phyloP scores from a whole-genome alignment of 30 jellyfish, hydroid and myxozoan genomes.

The Aurelia coerulea region DNA sequence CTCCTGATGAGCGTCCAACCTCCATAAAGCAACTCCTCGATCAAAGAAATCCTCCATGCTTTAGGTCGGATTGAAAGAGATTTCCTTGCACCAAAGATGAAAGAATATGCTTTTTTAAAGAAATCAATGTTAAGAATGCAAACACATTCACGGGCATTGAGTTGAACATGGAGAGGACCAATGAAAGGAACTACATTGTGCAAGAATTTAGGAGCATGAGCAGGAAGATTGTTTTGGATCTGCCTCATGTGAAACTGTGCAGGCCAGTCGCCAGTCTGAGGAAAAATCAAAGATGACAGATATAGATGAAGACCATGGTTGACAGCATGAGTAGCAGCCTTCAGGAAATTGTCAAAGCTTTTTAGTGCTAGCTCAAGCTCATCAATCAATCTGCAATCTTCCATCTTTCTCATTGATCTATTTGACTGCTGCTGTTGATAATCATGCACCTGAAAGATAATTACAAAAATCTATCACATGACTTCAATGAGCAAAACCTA shows the following conservation, averaged over 20 bases:
- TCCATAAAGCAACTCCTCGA: too few species aligned
- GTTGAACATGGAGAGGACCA: constrained; percentile 27
- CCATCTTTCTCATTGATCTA: too few species aligned
- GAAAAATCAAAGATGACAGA: constrained; percentile 15
- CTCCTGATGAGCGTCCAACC: too few species aligned
- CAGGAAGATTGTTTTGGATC: constrained; percentile 15
- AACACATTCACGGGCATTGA: constrained; percentile 5
- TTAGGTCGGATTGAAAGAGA: too few species aligned
- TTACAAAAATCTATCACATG: neutral
- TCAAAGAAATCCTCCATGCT: too few species aligned
- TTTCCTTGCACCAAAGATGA: too few species aligned
- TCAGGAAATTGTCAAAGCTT: constrained; percentile 8
- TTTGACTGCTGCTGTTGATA: too few species aligned
- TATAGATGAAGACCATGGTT: neutral
- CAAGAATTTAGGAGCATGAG: neutral
- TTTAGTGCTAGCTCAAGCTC: constrained; percentile 11
- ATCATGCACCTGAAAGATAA: constrained; percentile 11
- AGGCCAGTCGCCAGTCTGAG: constrained; percentile 63
- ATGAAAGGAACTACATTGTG: too few species aligned
- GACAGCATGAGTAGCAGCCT: constrained; percentile 8
- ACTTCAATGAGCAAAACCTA: too few species aligned
- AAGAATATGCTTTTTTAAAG: too few species aligned
- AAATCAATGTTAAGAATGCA: too few species aligned
- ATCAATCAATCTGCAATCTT: too few species aligned
- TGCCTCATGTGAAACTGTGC: constrained; percentile 53